Evolutionary conservation across 2,113 vertebrate species (phyloP), one percentile per base, ranked within the genome.

Genomic region (Gorsachius goisagi): DNA sequence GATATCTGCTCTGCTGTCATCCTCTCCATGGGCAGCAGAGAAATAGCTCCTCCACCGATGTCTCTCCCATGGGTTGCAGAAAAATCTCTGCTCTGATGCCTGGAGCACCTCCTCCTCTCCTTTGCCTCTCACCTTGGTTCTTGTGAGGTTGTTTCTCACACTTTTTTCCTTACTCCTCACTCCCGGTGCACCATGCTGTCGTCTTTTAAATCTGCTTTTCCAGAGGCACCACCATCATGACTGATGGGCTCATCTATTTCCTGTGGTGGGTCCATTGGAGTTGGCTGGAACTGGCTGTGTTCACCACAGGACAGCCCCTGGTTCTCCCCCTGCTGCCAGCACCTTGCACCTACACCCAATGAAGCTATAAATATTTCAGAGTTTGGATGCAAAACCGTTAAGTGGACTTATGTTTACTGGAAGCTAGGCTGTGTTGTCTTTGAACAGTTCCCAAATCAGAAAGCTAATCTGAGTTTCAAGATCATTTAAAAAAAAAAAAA

Each of bases 281-380:
- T 11, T 74, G 24, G 2, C 12, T 63, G 22, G 10, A 81, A 50
- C 19, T 20, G 33, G 5, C 8, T 50, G 16, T 32, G 13, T 39
- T 35, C 6, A 26, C 4, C 5, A 35, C 3, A 2, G 8, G 27
- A 12, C 22, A 85, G 16, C 3, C 20, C 20, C 27, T 74, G 22
- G 3, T 14, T 83, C 9, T 11, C 8, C 1, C 1, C 0, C 16
- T 23, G 5, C 21, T 79, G 26, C n/a, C 62, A 75, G 19, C 11
- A n/a, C 11, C 24, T 52, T 64, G 7, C n/a, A 39, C 9, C 63
- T 56, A 35, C 21, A 58, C 10, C 4, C 18, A 55, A 4, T 33
- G 9, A 16, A 82, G 22, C 22, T 68, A 33, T 15, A 67, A 77
- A 26, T 45, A 74, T 41, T 72, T 7, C 9, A 58, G 37, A 37